Evolutionary conservation across 2,888 invertebrate species (phyloP), one percentile per base, ranked within the genome.

Genomic region (Stegana nigrithorax): DNA sequence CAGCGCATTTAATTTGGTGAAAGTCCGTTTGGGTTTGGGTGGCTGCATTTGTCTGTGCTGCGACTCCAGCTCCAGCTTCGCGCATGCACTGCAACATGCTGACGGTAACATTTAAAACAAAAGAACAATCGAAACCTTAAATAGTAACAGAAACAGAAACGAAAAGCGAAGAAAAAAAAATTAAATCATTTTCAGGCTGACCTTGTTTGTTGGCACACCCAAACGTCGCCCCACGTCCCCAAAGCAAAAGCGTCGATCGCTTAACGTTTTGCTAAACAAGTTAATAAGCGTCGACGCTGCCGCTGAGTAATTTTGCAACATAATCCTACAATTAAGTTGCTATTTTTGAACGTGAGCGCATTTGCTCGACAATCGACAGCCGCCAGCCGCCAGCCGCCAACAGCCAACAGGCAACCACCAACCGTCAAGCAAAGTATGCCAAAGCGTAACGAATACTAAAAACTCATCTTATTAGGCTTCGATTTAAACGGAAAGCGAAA

Each of bases 251-350:
- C n/a, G n/a, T n/a, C n/a, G n/a, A n/a, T n/a, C n/a, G n/a, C n/a
- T n/a, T n/a, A n/a, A n/a, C n/a, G n/a, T n/a, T n/a, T n/a, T n/a
- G 21, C 10, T 27, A 17, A 70, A 65, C 67, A 63, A 64, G 69
- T 69, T 73, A 68, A 66, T 66, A 68, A 63, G 59, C 65, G 25
- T 47, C 10, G 64, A 51, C 65, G 65, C 59, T 53, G 53, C 63
- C 61, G 58, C n/a, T n/a, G n/a, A n/a, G n/a, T n/a, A n/a, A n/a
- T n/a, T n/a, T n/a, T n/a, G n/a, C n/a, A n/a, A n/a, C n/a, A n/a
- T n/a, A n/a, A n/a, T n/a, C n/a, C n/a, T 63, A 69, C 67, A 71
- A 72, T 73, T 72, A 69, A 67, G 66, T 69, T 72, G 62, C n/a
- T 36, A 36, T n/a, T n/a, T n/a, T n/a, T n/a, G n/a, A n/a, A n/a